A percentile compares a stretch with the other conserved stretches of the same genome.
phyloP scores from a whole-genome alignment of 2,797 vertebrate genomes.

The Gymnocypris eckloni region DNA sequence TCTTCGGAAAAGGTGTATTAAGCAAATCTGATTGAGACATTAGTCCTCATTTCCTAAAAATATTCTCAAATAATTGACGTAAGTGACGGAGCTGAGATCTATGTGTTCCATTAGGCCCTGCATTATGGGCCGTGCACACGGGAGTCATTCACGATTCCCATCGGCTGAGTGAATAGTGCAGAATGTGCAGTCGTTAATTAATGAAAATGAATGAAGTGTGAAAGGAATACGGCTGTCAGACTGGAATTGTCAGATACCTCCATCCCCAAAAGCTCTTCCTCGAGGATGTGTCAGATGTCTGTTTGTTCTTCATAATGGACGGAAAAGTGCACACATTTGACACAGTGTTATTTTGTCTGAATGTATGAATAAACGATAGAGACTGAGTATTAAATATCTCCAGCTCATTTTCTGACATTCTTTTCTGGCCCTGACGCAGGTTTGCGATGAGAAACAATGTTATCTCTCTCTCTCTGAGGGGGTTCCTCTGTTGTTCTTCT shows the following conservation, averaged over 20 bases:
- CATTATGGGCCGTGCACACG: constrained; percentile 41
- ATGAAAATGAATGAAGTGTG: constrained; percentile 48
- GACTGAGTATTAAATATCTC: constrained; percentile 37
- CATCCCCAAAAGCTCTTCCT: constrained; percentile 1
- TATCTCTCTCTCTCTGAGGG: constrained; percentile 47
- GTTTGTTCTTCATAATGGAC: not conserved
- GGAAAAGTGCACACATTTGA: not conserved
- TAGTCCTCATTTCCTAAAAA: constrained; percentile 69
- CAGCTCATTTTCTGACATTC: not conserved
- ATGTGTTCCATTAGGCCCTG: constrained; percentile 52
- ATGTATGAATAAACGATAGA: constrained; percentile 20
- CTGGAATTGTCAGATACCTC: constrained; percentile 1
- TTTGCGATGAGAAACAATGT: constrained; percentile 39
- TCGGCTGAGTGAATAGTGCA: constrained; percentile 14
- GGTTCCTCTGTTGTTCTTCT: constrained; percentile 53
- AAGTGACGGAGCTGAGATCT: constrained; percentile 53
- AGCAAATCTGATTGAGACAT: constrained; percentile 55
- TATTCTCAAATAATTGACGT: constrained; percentile 58
- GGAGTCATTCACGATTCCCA: constrained; percentile 48
- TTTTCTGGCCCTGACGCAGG: constrained; percentile 25
- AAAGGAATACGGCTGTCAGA: constrained; percentile 7
- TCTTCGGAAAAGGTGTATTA: constrained; percentile 62
- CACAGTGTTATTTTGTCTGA: constrained; percentile 3
- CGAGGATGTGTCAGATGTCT: not conserved
- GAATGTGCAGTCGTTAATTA: constrained; percentile 11